A percentile compares a stretch with the other conserved stretches of the same genome.
Conservation (phyloP, 2,113 vertebrate species). For the Climacteris rufus region DNA sequence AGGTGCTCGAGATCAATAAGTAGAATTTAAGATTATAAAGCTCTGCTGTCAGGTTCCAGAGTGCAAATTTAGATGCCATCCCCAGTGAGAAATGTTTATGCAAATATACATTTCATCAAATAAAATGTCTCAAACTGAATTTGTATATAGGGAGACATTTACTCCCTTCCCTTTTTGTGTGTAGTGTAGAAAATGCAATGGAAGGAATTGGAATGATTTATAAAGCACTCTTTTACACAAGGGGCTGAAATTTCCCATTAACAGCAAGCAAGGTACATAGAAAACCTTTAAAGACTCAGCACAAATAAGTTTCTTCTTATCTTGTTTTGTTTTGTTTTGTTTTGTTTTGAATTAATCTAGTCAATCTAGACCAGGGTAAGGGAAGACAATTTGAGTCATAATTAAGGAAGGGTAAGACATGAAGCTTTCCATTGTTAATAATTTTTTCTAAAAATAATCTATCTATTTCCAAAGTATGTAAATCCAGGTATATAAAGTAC, state of each 20-base stretch:
- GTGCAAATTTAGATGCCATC: not conserved
- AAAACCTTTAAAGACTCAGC: not conserved
- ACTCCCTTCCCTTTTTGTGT: not conserved
- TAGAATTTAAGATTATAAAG: not conserved
- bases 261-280: not conserved
- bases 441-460: not conserved
- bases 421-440: not conserved
- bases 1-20: not conserved
- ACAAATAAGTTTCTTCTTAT: not conserved
- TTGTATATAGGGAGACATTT: not conserved
- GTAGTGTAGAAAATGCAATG: not conserved
- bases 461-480: not conserved
- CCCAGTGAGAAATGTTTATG: not conserved
- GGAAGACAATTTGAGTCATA: not conserved
- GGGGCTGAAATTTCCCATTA: not conserved
- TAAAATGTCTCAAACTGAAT: conserved; percentile 16
- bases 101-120: not conserved
- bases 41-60: not conserved
- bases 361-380: not conserved
- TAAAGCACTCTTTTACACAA: not conserved
- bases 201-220: not conserved
- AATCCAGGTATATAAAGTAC: not conserved
- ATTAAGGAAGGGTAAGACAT: not conserved
- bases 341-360: not conserved
- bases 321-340: no score